These are phyloP conservation scores for Habropoda laboriosa DNA, from an alignment of 1,140 invertebrate genomes.

Conservation along the genomic window DNA sequence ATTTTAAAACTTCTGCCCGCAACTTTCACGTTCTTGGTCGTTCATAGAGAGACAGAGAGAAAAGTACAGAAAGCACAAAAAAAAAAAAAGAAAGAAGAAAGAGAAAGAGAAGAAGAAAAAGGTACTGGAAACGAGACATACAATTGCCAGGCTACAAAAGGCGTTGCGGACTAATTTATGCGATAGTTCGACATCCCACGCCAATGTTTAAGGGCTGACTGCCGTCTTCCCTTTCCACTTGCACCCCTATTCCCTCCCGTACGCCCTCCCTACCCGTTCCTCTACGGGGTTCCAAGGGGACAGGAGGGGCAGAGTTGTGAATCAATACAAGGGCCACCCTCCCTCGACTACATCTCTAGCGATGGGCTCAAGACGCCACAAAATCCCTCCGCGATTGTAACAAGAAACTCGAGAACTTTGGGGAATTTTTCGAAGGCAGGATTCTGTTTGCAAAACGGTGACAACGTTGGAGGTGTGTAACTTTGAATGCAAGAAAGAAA, in stretches of 20 bases:
- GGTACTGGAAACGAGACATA: no score
- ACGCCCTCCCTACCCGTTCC: conserved; percentile 14
- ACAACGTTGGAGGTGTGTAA: no score
- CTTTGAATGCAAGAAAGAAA: no score
- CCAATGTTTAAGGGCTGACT: conserved; percentile 44
- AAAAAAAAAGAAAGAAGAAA: no score
- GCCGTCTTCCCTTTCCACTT: conserved; percentile 30
- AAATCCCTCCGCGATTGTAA: neutral
- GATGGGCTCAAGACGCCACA: conserved; percentile 37
- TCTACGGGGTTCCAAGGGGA: conserved; percentile 44
- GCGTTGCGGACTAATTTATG: conserved; percentile 38
- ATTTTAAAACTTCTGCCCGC: neutral
- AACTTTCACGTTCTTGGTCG: conserved; percentile 5
- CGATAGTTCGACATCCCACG: conserved; percentile 46
- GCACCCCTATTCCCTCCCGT: conserved; percentile 32
- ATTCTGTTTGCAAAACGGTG: no score
- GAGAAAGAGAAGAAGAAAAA: no score
- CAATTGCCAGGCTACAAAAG: conserved; percentile 15
- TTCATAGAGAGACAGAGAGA: no score
- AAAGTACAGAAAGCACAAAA: no score
- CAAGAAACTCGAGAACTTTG: neutral
- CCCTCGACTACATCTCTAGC: conserved; percentile 21
- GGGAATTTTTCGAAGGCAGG: no score
- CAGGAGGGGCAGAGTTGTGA: conserved; percentile 70
- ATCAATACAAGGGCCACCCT: conserved; percentile 77